A percentile compares a stretch with the other conserved stretches of the same genome.
These are phyloP conservation scores for Apis laboriosa DNA, from an alignment of 1,140 invertebrate genomes.

Conservation along the genomic window DNA sequence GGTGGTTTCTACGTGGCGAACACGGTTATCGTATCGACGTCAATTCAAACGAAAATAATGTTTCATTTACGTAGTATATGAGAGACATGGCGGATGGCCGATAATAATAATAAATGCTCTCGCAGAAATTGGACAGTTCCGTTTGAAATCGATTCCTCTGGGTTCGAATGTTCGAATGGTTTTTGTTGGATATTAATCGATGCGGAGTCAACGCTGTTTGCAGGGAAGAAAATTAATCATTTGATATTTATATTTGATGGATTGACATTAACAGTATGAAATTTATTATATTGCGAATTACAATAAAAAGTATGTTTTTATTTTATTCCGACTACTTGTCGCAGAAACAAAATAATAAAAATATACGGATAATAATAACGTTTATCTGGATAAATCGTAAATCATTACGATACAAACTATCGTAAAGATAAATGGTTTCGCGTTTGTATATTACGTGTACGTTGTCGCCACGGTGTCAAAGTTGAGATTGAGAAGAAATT, in stretches of 20 bases:
- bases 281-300: too few species aligned
- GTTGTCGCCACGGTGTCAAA: neutral
- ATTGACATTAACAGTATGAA: too few species aligned
- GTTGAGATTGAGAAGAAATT: neutral
- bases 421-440: neutral
- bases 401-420: neutral
- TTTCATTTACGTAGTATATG: slow-evolving; percentile 37
- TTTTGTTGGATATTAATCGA: too few species aligned
- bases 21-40: slow-evolving; percentile 38
- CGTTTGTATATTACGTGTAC: neutral
- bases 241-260: too few species aligned
- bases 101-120: neutral
- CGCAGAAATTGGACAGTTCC: neutral
- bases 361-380: neutral
- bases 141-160: neutral
- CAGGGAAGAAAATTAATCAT: too few species aligned
- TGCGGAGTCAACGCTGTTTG: too few species aligned
- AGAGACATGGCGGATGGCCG: neutral
- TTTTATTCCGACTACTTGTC: neutral
- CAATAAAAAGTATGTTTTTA: too few species aligned
- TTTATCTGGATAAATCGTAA: neutral
- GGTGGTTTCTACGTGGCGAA: neutral
- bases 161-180: neutral
- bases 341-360: neutral
- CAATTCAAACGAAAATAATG: slow-evolving; percentile 35